These are phyloP conservation scores for Parnassius mnemosyne DNA, from an alignment of 2,888 invertebrate species.

Conservation along the genomic window DNA sequence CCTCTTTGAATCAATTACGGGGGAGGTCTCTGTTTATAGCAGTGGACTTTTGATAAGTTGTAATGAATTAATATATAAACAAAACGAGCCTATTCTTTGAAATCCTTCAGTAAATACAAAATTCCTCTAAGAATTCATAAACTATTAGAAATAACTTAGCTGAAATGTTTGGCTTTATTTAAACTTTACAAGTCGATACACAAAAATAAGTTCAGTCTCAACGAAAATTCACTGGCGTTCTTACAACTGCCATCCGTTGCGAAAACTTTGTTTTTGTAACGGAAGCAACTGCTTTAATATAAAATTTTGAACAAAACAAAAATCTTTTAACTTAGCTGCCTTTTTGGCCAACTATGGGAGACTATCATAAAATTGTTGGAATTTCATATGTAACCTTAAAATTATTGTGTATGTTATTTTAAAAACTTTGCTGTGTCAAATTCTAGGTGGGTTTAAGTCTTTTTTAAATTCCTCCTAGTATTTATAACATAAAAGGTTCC, in stretches of 20 bases:
- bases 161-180: not conserved
- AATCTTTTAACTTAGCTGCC: not conserved
- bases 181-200: not conserved
- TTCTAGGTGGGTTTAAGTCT: not conserved
- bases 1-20: too few species aligned
- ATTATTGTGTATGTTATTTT: too few species aligned
- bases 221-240: slow-evolving; percentile 12
- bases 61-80: too few species aligned
- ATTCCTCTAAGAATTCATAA: too few species aligned
- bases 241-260: not conserved
- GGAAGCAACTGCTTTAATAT: slow-evolving; percentile 18
- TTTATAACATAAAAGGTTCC: too few species aligned
- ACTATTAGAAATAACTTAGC: not conserved
- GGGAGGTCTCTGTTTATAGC: too few species aligned
- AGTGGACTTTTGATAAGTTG: too few species aligned
- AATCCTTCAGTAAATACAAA: too few species aligned
- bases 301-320: slow-evolving; percentile 15
- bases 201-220: not conserved
- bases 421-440: not conserved
- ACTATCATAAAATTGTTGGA: too few species aligned
- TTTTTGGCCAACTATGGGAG: not conserved
- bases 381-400: too few species aligned
- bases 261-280: slow-evolving; percentile 17
- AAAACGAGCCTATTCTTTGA: too few species aligned
- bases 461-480: too few species aligned